These are phyloP conservation scores for Dasysyrphus tricinctus DNA, from an alignment of 2,888 invertebrate species.

Conservation along the genomic window DNA sequence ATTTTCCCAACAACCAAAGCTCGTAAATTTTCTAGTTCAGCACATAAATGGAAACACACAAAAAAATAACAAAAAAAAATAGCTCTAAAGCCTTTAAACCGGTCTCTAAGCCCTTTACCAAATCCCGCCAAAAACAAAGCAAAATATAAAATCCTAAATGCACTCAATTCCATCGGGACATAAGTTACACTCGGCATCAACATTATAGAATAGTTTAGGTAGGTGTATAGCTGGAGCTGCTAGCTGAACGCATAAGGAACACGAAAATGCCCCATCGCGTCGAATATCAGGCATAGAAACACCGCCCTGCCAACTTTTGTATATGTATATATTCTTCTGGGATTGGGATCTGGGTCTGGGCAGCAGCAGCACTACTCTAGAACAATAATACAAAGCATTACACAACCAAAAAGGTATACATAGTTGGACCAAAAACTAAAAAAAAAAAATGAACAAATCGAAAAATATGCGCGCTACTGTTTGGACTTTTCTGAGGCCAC, in stretches of 20 bases:
- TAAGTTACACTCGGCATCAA: conserved; percentile 69
- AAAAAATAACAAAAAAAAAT: conserved; percentile 3
- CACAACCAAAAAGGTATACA: conserved; percentile 27
- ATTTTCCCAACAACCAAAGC: conserved; percentile 43
- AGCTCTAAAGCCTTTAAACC: conserved; percentile 25
- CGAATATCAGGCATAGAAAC: conserved; percentile 1
- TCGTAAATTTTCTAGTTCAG: conserved; percentile 50
- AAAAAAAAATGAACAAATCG: conserved; percentile 72
- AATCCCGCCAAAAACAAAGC: conserved; percentile 26
- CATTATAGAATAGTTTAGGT: conserved; percentile 43
- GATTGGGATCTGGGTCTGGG: conserved; percentile 9
- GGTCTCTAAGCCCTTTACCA: conserved; percentile 28
- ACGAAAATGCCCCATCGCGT: conserved; percentile 31
- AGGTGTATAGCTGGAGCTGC: background rate
- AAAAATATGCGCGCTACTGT: conserved; percentile 62
- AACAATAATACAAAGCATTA: conserved; percentile 56
- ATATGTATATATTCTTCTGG: background rate
- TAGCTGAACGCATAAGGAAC: conserved; percentile 53
- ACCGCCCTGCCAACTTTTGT: conserved; percentile 13
- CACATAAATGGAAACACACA: background rate
- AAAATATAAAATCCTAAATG: conserved; percentile 53
- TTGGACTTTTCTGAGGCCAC: conserved; percentile 46
- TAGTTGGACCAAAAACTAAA: conserved; percentile 59
- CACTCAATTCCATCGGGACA: conserved; percentile 67
- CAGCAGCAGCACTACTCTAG: conserved; percentile 16